Evolutionary conservation across 1,140 invertebrate species (phyloP).

Genomic region (Drosophila repletoides): DNA sequence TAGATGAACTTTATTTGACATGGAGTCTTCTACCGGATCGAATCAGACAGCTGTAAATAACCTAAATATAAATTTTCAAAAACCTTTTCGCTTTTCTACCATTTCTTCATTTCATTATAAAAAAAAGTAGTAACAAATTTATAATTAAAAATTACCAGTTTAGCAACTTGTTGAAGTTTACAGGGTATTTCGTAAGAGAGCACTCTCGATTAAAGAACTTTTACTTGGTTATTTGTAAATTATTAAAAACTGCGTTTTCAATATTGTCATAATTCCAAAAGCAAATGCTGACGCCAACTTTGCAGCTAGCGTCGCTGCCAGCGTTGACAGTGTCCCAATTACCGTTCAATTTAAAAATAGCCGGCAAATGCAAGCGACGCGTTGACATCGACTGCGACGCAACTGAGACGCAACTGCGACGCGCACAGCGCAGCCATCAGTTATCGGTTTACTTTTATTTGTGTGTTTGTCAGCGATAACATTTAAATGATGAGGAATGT

Average conservation of each 20-base stretch:
- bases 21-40: no score
- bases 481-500: constrained; percentile 6
- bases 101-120: no score
- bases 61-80: no score
- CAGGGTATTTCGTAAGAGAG: constrained; percentile 10
- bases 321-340: constrained; percentile 44
- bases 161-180: no score
- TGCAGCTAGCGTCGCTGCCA: constrained; percentile 18
- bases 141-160: no score
- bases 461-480: constrained; percentile 38
- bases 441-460: constrained; percentile 6
- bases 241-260: constrained; percentile 27
- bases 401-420: no score
- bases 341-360: constrained; percentile 47
- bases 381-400: constrained; percentile 8
- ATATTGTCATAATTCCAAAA: constrained; percentile 24
- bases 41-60: no score
- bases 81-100: no score
- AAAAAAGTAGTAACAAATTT: no score
- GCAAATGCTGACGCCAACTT: constrained; percentile 16
- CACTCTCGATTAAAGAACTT: neutral
- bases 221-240: constrained; percentile 1
- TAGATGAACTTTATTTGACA: no score
- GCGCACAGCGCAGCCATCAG: constrained; percentile 8
- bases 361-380: constrained; percentile 30